Base-by-base conservation (phyloP, 2,797 vertebrate genomes). In the Ctenopoma kingsleyae region DNA sequence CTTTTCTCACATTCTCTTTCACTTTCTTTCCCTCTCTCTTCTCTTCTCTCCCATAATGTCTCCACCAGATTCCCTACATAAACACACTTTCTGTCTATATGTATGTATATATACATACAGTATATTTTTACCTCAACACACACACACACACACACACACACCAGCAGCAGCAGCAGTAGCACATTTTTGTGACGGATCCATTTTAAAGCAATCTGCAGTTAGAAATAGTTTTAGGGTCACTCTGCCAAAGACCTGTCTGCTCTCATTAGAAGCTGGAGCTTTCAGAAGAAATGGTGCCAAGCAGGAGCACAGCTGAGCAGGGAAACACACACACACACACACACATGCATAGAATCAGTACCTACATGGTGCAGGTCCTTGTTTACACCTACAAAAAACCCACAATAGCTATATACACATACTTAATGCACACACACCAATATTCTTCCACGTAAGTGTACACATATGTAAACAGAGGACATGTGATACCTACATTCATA, bases 231-330 rank as follows among this genome's bases (percentile, higher is more conserved):
- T 74, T 66, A 40, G 27, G 72, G 67, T 55, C 20, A 13, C 55
- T 47, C 63, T 82, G 91, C 87, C 91, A 93, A 82, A 86, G 65
- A 71, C 40, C 84, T 81, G 90, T 92, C 90, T 79, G 81, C 91
- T 88, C 82, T 75, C 75, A 84, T 92, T 89, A 89, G 80, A 47
- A 72, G 74, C 71, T 20, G 38, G 71, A 73, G 54, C 67, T 67
- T 68, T 84, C 22, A 67, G 67, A 56, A n/a, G 55, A 63, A 65
- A 54, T 20, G 38, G 70, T 68, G 83, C 84, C 86, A 87, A 87
- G 79, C 78, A 62, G 67, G 71, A 85, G 81, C 27, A 68, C 84
- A 81, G 80, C 88, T 19, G 66, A 70, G 80, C 48, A 23, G 22
- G 53, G 44, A 56, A 72, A 83, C 61, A 67, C 66, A 77, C 62